A percentile compares a stretch with the other conserved stretches of the same genome.
Conservation (phyloP, 2,888 invertebrate genomes). For the Flexamia atlantica region DNA sequence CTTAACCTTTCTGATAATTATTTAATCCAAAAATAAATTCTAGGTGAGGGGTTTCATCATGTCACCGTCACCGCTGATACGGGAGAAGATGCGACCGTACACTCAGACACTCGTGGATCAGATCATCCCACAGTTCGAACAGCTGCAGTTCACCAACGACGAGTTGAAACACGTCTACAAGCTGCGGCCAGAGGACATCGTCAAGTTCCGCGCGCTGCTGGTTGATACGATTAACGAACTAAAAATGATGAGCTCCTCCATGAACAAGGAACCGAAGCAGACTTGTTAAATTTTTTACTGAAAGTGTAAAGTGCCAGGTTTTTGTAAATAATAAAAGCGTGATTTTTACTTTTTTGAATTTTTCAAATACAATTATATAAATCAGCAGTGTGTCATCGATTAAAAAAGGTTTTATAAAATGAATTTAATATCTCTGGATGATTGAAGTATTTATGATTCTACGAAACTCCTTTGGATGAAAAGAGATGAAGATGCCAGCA, state of each 20-base stretch:
- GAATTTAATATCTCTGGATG: no score
- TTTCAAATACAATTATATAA: no score
- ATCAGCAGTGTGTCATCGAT: no score
- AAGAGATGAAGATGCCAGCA: no score
- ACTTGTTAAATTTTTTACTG: neutral
- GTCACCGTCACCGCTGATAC: constrained; percentile 39
- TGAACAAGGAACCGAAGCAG: constrained; percentile 32
- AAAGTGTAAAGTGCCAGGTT: neutral
- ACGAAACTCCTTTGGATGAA: no score
- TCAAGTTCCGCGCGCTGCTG: constrained; percentile 30
- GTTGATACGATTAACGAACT: constrained; percentile 37
- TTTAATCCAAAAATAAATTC: no score
- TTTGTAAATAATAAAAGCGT: neutral
- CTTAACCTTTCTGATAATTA: no score
- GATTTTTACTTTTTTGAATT: neutral
- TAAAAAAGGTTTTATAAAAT: no score
- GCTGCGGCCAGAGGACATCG: constrained; percentile 47
- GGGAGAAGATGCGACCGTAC: constrained; percentile 45
- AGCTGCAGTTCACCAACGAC: constrained; percentile 35
- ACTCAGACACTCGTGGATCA: constrained; percentile 43
- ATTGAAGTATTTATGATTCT: no score
- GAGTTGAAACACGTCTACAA: constrained; percentile 36
- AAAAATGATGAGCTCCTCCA: constrained; percentile 15
- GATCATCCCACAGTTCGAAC: constrained; percentile 49
- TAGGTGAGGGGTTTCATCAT: constrained; percentile 35